phyloP scores from a whole-genome alignment of 2,888 invertebrate species.

The Tineola bisselliella region DNA sequence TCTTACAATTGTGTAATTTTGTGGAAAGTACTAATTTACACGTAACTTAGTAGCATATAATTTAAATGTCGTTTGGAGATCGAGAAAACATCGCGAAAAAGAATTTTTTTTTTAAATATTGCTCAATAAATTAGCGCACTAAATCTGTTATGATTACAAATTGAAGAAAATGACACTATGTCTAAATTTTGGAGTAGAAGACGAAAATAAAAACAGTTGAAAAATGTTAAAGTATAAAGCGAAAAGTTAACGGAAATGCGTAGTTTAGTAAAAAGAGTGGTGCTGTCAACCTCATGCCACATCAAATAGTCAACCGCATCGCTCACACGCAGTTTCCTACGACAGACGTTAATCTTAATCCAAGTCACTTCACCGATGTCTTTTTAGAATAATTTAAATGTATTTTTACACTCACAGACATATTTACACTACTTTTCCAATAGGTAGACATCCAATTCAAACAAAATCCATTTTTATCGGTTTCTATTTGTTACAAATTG shows the following conservation, averaged over 20 bases:
- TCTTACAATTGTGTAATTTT: constrained; percentile 6
- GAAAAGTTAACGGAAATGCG: background rate
- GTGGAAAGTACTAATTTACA: constrained; percentile 9
- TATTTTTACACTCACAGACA: too few species aligned
- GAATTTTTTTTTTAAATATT: too few species aligned
- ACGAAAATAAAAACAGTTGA: too few species aligned
- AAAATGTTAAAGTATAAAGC: too few species aligned
- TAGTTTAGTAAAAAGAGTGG: background rate
- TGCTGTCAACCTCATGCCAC: background rate
- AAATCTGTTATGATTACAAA: background rate
- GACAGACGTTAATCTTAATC: background rate
- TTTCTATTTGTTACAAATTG: too few species aligned
- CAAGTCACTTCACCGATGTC: background rate
- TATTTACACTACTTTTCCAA: too few species aligned
- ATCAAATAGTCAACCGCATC: background rate
- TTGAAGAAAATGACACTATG: background rate
- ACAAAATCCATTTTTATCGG: too few species aligned
- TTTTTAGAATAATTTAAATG: too few species aligned
- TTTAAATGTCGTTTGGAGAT: background rate
- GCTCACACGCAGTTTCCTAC: background rate
- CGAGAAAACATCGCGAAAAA: background rate
- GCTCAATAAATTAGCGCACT: too few species aligned
- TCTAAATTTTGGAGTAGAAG: too few species aligned
- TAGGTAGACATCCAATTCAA: too few species aligned
- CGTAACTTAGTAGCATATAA: background rate